Evolutionary conservation across 2,888 invertebrate genomes (phyloP).

Genomic region (Itoplectis maculator): DNA sequence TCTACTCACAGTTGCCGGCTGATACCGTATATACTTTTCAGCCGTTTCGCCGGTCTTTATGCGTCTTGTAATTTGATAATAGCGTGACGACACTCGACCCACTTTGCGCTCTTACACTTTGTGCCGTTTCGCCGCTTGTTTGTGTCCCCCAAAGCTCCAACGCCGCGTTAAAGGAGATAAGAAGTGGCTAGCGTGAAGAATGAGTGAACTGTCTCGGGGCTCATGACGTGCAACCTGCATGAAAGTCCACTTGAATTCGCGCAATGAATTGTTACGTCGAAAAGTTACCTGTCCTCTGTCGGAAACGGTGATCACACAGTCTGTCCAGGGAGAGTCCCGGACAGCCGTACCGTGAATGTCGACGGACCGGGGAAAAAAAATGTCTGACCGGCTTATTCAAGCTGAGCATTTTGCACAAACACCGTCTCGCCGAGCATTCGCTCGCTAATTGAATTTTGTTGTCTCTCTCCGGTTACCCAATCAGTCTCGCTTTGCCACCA

Average conservation of each 20-base stretch:
- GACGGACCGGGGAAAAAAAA: not conserved
- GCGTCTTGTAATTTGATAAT: slow-evolving; percentile 71
- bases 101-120: slow-evolving; percentile 64
- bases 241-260: not conserved
- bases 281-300: not conserved
- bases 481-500: not conserved
- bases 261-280: not conserved
- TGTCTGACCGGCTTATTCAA: not conserved
- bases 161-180: not conserved
- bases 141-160: slow-evolving; percentile 20
- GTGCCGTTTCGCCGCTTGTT: slow-evolving; percentile 41
- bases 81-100: slow-evolving; percentile 70
- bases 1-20: not conserved
- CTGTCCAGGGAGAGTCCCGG: too few species aligned
- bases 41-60: slow-evolving; percentile 59
- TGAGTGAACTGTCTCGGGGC: not conserved
- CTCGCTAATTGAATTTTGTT: not conserved
- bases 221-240: too few species aligned
- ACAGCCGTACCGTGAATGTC: not conserved
- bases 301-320: not conserved
- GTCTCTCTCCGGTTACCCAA: not conserved
- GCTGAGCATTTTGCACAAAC: not conserved
- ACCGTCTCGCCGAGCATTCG: slow-evolving; percentile 1
- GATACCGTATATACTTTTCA: slow-evolving; percentile 36
- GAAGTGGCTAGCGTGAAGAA: not conserved